Evolutionary conservation across 2,113 vertebrate species (phyloP).

Genomic region (Aldabrachelys gigantea): DNA sequence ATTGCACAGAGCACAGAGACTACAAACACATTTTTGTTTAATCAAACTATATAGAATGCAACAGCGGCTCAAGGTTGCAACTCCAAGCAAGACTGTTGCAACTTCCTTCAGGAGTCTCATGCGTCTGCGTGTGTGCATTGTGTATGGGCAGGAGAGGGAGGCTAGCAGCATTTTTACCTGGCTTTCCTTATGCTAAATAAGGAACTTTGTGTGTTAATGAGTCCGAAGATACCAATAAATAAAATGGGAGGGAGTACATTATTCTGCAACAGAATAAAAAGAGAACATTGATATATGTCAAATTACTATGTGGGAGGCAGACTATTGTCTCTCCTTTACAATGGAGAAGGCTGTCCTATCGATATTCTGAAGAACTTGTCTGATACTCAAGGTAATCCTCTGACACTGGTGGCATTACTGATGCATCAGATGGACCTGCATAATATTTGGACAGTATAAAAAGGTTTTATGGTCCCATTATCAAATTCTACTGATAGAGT

Average conservation of each 20-base stretch:
- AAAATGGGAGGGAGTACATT: not conserved
- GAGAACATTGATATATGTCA: not conserved
- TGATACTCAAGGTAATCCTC: not conserved
- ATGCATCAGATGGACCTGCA: not conserved
- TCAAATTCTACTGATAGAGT: not conserved
- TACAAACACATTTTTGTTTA: not conserved
- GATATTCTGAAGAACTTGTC: not conserved
- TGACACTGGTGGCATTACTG: not conserved
- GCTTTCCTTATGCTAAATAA: slow-evolving; percentile 23
- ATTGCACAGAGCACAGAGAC: not conserved
- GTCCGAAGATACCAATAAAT: not conserved
- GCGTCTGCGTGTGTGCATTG: not conserved
- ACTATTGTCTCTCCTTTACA: not conserved
- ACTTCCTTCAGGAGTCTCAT: slow-evolving; percentile 2
- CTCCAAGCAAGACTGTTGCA: slow-evolving; percentile 9
- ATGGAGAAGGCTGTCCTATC: not conserved
- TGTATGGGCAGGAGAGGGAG: not conserved
- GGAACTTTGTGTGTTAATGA: not conserved
- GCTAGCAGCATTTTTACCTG: not conserved
- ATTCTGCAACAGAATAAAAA: not conserved
- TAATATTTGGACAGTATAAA: not conserved
- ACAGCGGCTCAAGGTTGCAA: not conserved
- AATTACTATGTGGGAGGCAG: not conserved
- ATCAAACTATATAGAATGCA: not conserved
- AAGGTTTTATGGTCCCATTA: not conserved